Evolutionary conservation across 1,140 invertebrate genomes (phyloP).

Genomic region (Drosophila malerkotliana): DNA sequence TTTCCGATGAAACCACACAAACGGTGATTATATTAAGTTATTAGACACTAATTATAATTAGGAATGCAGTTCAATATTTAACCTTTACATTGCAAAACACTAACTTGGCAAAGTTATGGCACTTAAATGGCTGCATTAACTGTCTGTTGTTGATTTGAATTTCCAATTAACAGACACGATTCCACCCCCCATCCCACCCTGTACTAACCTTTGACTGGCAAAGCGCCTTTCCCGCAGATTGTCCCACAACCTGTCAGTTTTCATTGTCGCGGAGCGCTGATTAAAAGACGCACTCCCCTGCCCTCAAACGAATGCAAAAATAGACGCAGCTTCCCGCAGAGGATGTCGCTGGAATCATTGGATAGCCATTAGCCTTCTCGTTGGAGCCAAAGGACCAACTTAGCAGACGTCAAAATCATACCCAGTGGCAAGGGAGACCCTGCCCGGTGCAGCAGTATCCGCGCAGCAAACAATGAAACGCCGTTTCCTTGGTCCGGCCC

Average conservation of each 20-base stretch:
- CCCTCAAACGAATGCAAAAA: slow-evolving; percentile 25
- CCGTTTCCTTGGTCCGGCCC: slow-evolving; percentile 18
- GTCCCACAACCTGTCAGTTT: slow-evolving; percentile 61
- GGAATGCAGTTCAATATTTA: background rate
- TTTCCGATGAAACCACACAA: background rate
- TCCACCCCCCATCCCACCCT: background rate
- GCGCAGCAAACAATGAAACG: slow-evolving; percentile 58
- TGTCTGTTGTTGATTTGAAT: too few relatives aligned
- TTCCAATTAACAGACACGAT: background rate
- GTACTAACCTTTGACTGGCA: background rate
- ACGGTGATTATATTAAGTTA: background rate
- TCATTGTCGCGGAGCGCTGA: slow-evolving; percentile 67
- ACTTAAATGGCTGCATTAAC: too few relatives aligned
- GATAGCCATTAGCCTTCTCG: slow-evolving; percentile 61
- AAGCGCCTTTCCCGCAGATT: background rate
- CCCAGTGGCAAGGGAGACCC: slow-evolving; percentile 35
- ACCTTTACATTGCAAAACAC: background rate
- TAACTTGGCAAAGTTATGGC: too few relatives aligned
- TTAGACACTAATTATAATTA: background rate
- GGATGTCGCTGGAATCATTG: slow-evolving; percentile 16
- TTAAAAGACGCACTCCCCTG: slow-evolving; percentile 67
- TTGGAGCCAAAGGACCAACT: slow-evolving; percentile 52
- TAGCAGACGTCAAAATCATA: slow-evolving; percentile 78
- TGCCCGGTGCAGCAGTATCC: background rate
- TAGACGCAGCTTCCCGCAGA: slow-evolving; percentile 31